A percentile compares a stretch with the other conserved stretches of the same genome.
These are phyloP conservation scores for Cyclura pinguis DNA, from an alignment of 2,797 vertebrate genomes.

Conservation along the genomic window DNA sequence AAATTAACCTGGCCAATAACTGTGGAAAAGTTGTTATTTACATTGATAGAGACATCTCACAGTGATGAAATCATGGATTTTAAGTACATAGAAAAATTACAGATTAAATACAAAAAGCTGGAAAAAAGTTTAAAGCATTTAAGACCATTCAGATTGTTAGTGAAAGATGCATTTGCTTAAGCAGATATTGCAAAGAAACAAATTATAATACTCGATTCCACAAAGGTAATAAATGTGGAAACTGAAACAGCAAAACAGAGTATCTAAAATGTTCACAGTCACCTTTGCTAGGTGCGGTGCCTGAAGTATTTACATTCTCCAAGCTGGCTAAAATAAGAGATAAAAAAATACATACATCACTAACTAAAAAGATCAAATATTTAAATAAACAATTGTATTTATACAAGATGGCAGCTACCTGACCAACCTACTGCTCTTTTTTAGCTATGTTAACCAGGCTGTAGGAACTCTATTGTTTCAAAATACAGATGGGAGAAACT, in stretches of 20 bases:
- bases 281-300: constrained; percentile 64
- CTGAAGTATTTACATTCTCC: constrained; percentile 55
- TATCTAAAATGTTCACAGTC: constrained; percentile 46
- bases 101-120: neutral
- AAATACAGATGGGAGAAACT: neutral
- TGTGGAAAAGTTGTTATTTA: no score
- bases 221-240: constrained; percentile 28
- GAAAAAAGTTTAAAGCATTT: neutral
- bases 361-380: constrained; percentile 36
- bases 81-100: neutral
- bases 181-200: neutral
- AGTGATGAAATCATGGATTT: no score
- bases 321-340: constrained; percentile 60
- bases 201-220: constrained; percentile 31
- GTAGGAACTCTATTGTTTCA: neutral
- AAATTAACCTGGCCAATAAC: neutral
- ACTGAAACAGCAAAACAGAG: constrained; percentile 38
- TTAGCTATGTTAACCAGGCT: neutral
- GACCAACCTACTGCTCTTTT: neutral
- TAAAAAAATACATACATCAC: constrained; percentile 55
- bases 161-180: constrained; percentile 25
- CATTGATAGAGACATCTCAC: neutral
- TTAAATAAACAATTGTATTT: constrained; percentile 18
- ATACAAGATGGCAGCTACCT: neutral
- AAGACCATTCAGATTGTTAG: constrained; percentile 18